Conservation (phyloP, 2,888 invertebrate genomes). For the Eremobia ochroleuca region DNA sequence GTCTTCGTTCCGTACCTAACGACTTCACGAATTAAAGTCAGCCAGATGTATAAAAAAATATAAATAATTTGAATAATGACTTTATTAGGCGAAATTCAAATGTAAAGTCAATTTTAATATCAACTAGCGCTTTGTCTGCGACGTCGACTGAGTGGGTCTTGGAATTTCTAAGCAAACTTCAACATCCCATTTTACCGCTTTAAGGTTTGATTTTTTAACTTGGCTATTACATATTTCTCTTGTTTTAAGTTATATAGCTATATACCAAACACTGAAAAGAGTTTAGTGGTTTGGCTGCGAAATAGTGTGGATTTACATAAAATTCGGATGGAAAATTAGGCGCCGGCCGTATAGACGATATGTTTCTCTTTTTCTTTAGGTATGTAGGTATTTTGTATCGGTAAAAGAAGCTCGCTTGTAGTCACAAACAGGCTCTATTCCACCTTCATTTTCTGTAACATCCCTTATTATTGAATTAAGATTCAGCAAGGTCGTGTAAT, state of each 20-base stretch:
- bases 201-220: not conserved
- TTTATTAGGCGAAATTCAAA: not conserved
- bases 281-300: not conserved
- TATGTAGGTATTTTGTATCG: too few relatives aligned
- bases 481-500: slow-evolving; percentile 54
- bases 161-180: not conserved
- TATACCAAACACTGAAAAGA: not conserved
- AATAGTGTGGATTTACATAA: not conserved
- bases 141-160: not conserved
- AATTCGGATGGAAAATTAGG: not conserved
- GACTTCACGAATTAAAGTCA: slow-evolving; percentile 52
- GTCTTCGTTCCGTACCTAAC: slow-evolving; percentile 52
- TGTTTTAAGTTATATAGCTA: not conserved
- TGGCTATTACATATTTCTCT: not conserved
- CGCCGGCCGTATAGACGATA: not conserved
- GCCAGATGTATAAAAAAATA: slow-evolving; percentile 41
- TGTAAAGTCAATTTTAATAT: not conserved
- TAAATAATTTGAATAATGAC: slow-evolving; percentile 7
- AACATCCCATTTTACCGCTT: too few relatives aligned
- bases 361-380: too few relatives aligned
- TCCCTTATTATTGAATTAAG: slow-evolving; percentile 63
- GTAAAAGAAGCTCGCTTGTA: slow-evolving; percentile 25
- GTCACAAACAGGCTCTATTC: slow-evolving; percentile 10
- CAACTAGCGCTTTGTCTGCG: not conserved
- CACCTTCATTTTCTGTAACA: slow-evolving; percentile 40